Percentiles rank a stretch among this genome's conserved stretches.
Evolutionary conservation across 2,888 invertebrate genomes (phyloP).

Genomic region (Pyrrhosoma nymphula): DNA sequence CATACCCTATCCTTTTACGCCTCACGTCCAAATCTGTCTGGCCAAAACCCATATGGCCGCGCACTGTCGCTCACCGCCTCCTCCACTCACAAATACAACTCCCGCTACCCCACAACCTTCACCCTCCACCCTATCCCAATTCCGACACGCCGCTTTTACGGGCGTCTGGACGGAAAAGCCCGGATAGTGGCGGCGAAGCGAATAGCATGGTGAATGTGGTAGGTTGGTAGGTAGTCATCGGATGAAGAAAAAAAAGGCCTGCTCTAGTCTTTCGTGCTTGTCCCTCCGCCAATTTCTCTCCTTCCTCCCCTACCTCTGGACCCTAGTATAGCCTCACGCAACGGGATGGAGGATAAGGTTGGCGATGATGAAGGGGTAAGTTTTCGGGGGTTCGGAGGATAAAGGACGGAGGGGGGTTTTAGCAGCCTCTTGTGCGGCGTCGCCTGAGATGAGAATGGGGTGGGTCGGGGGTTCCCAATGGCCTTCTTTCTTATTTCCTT

Average conservation of each 20-base stretch:
- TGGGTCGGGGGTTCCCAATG: background rate
- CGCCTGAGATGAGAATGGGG: background rate
- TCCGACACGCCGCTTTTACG: conserved; percentile 8
- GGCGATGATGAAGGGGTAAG: background rate
- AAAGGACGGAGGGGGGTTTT: background rate
- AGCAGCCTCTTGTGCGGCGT: background rate
- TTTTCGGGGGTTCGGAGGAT: background rate
- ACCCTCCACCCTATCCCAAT: background rate
- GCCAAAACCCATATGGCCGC: background rate
- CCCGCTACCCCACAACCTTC: background rate
- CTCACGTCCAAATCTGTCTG: background rate
- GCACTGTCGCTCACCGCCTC: background rate
- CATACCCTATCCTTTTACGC: background rate
- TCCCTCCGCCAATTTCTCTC: background rate
- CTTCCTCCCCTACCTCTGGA: background rate
- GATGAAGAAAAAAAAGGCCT: background rate
- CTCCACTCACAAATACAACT: background rate
- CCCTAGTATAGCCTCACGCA: background rate
- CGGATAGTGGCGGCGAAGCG: background rate
- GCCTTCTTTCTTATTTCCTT: background rate
- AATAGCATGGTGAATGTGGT: background rate
- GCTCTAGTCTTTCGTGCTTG: background rate
- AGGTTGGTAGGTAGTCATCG: background rate
- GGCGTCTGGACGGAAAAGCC: background rate
- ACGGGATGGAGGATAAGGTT: background rate